Evolutionary conservation across 1,140 invertebrate genomes (phyloP).

Genomic region (Pseudomyrmex cubaensis): DNA sequence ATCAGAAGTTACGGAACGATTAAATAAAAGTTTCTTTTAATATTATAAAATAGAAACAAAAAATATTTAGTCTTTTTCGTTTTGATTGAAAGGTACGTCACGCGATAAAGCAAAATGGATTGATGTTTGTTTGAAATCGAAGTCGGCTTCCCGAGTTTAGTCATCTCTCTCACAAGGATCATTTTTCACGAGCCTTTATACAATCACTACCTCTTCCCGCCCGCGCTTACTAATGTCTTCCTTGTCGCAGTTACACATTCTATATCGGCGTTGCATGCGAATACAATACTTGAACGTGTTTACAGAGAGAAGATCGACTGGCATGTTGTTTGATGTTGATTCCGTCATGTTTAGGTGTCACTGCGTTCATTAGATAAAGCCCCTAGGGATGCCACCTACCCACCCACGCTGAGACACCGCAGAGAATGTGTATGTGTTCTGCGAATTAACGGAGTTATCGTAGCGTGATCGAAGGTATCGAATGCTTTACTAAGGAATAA

Average conservation of each 20-base stretch:
- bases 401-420: conserved; percentile 66
- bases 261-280: conserved; percentile 50
- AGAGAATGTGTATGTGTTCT: conserved; percentile 38
- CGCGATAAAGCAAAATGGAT: conserved; percentile 22
- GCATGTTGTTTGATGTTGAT: conserved; percentile 79
- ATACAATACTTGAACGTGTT: conserved; percentile 77
- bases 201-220: conserved; percentile 70
- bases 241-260: conserved; percentile 18
- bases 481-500: conserved; percentile 63
- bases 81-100: not conserved
- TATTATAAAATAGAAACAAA: not conserved
- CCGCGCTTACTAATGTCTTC: conserved; percentile 17
- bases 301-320: conserved; percentile 75
- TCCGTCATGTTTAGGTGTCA: conserved; percentile 78
- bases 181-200: conserved; percentile 79
- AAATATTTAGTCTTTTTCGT: not conserved
- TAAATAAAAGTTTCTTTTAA: not conserved
- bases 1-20: not conserved
- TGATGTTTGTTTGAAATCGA: conserved; percentile 29
- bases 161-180: conserved; percentile 79
- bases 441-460: conserved; percentile 45
- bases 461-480: conserved; percentile 60
- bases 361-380: conserved; percentile 72
- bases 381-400: conserved; percentile 66
- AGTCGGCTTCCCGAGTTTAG: conserved; percentile 3